phyloP scores from a whole-genome alignment of 2,797 vertebrate genomes.

The Chaunax sp. region DNA sequence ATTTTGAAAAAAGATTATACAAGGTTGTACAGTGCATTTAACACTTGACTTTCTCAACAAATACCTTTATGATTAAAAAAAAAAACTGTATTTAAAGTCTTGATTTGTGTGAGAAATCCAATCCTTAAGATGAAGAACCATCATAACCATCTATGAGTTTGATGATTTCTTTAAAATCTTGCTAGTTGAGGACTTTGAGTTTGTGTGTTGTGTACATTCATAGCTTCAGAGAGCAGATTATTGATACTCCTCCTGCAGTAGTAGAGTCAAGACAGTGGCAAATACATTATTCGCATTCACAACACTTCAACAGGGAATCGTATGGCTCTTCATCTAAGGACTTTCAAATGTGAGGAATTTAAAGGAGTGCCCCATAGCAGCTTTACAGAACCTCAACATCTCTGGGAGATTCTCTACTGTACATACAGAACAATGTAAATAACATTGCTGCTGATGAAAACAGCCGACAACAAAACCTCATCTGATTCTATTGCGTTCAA shows the following conservation, averaged over 20 bases:
- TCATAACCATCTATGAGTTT: slow-evolving; percentile 56
- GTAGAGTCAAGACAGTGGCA: slow-evolving; percentile 51
- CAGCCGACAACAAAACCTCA: slow-evolving; percentile 78
- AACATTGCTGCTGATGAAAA: slow-evolving; percentile 68
- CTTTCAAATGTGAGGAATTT: slow-evolving; percentile 58
- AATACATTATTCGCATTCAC: slow-evolving; percentile 35
- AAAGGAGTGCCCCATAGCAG: slow-evolving; percentile 74
- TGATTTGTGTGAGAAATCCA: slow-evolving; percentile 68
- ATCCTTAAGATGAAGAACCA: slow-evolving; percentile 73
- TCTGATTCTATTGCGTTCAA: slow-evolving; percentile 70
- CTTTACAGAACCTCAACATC: slow-evolving; percentile 79
- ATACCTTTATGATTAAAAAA: slow-evolving; percentile 71
- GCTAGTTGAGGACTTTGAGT: slow-evolving; percentile 52
- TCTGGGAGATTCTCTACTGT: slow-evolving; percentile 82
- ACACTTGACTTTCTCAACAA: slow-evolving; percentile 69
- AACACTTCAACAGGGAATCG: slow-evolving; percentile 52
- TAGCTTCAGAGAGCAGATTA: slow-evolving; percentile 43
- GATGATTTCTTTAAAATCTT: slow-evolving; percentile 44
- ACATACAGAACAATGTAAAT: slow-evolving; percentile 77
- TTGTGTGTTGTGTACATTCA: slow-evolving; percentile 56
- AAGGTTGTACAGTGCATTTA: slow-evolving; percentile 78
- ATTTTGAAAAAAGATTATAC: slow-evolving; percentile 68
- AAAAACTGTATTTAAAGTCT: slow-evolving; percentile 68
- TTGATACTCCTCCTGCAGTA: slow-evolving; percentile 14
- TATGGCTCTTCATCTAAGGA: slow-evolving; percentile 77